These are phyloP conservation scores for Melikaiella ostensackeni DNA, from an alignment of 2,888 invertebrate genomes.

Conservation along the genomic window DNA sequence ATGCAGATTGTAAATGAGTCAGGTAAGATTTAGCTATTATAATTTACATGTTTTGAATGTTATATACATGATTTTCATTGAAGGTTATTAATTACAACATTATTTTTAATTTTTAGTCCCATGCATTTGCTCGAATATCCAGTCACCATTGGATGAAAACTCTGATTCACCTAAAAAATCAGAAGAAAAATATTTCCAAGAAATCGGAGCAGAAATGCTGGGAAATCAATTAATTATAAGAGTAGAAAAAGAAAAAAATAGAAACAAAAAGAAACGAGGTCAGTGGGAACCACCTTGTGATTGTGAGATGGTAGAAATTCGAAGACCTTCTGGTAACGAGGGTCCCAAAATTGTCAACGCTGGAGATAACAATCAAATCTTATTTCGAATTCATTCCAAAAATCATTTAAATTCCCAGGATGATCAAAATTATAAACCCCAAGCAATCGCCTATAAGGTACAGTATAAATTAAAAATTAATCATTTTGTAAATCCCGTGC, in stretches of 20 bases:
- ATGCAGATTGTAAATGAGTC: neutral
- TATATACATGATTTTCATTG: neutral
- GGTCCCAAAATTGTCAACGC: constrained; percentile 69
- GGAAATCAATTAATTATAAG: constrained; percentile 83
- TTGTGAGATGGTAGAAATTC: constrained; percentile 68
- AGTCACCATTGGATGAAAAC: neutral
- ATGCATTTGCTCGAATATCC: neutral
- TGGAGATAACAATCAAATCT: constrained; percentile 67
- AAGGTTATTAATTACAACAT: neutral
- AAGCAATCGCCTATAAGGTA: constrained; percentile 66
- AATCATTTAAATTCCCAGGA: constrained; percentile 54
- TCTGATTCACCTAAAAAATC: neutral
- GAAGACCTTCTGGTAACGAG: constrained; percentile 63
- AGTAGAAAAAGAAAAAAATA: constrained; percentile 80
- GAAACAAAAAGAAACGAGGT: constrained; percentile 63
- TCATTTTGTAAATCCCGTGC: no score
- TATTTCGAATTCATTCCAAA: constrained; percentile 68
- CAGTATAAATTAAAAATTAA: no score
- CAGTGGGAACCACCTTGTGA: constrained; percentile 71
- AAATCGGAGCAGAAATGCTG: constrained; percentile 83
- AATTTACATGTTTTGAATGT: neutral
- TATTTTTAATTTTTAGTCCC: neutral
- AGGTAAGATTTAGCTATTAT: neutral
- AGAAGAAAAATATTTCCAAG: constrained; percentile 79
- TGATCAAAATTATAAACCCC: constrained; percentile 57